phyloP scores from a whole-genome alignment of 2,888 invertebrate species.

The Heliconius charithonia region DNA sequence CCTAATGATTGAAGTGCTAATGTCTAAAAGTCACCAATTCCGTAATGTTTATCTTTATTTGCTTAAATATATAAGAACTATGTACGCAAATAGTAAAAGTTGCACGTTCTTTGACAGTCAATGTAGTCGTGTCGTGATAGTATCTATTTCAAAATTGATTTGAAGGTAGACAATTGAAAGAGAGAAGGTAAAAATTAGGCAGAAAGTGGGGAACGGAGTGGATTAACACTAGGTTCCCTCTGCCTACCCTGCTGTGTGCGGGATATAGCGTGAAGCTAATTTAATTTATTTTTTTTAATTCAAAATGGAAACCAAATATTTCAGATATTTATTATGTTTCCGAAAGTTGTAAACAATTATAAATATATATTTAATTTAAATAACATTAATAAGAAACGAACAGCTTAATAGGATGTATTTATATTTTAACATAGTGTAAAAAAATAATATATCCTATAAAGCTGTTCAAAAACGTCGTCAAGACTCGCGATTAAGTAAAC shows the following conservation, averaged over 20 bases:
- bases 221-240: no score
- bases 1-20: conserved; percentile 34
- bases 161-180: background rate
- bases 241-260: no score
- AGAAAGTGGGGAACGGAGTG: no score
- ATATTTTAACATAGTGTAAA: no score
- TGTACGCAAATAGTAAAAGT: background rate
- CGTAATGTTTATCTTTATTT: conserved; percentile 39
- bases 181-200: no score
- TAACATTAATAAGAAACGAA: background rate
- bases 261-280: no score
- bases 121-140: background rate
- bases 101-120: conserved; percentile 2
- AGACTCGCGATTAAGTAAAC: background rate
- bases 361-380: background rate
- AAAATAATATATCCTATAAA: no score
- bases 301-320: background rate
- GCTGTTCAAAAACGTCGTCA: no score
- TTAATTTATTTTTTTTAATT: no score
- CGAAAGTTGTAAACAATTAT: background rate
- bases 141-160: background rate
- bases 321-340: background rate
- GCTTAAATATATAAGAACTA: conserved; percentile 13
- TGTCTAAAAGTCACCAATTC: conserved; percentile 22
- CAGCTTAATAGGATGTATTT: no score